These are phyloP conservation scores for Anguilla marmorata DNA, from an alignment of 2,797 vertebrate species.

Conservation along the genomic window DNA sequence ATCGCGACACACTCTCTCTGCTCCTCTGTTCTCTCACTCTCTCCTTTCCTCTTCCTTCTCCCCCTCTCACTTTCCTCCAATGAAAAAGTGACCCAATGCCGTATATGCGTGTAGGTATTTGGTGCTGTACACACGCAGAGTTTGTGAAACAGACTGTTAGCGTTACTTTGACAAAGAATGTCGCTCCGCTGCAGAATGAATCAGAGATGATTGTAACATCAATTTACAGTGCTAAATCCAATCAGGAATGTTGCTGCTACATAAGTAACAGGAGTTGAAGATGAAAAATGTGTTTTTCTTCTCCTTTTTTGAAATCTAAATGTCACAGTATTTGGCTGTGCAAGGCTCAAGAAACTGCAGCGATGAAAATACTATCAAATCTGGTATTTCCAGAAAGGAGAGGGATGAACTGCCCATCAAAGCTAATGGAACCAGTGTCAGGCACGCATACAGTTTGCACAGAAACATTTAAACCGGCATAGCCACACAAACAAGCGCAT, in stretches of 20 bases:
- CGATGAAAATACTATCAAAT: neutral
- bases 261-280: neutral
- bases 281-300: neutral
- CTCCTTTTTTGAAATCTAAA: neutral
- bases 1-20: neutral
- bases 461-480: slow-evolving; percentile 5
- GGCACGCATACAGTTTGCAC: neutral
- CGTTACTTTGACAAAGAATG: neutral
- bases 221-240: neutral
- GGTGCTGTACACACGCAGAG: neutral
- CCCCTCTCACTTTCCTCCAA: neutral
- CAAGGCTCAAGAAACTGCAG: neutral
- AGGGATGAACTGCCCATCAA: neutral
- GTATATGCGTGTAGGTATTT: neutral
- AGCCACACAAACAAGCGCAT: slow-evolving; percentile 13
- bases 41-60: neutral
- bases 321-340: neutral
- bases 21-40: neutral
- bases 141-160: neutral
- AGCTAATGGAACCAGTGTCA: slow-evolving; percentile 19
- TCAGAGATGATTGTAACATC: neutral
- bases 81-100: neutral
- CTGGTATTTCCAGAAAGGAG: neutral
- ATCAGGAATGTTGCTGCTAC: neutral
- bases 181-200: neutral